These are phyloP conservation scores for Epinephelus moara DNA, from an alignment of 2,113 vertebrate species.

Conservation along the genomic window DNA sequence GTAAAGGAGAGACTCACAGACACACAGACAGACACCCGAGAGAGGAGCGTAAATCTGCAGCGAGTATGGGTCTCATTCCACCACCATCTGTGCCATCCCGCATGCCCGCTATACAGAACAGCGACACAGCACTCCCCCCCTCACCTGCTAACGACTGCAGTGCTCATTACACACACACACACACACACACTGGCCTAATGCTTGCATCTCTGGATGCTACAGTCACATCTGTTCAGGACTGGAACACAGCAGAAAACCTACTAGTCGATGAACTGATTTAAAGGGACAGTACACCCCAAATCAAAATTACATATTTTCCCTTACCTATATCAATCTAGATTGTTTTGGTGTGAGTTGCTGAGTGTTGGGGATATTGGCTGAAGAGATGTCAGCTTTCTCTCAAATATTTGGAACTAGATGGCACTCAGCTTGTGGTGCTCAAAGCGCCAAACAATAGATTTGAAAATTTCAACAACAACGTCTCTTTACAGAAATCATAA, in stretches of 20 bases:
- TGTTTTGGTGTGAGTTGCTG: too few species aligned
- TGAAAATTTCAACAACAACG: too few species aligned
- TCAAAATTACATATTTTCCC: too few species aligned
- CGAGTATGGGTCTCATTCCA: conserved; percentile 59
- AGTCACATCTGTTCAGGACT: conserved; percentile 63
- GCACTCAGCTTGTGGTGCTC: too few species aligned
- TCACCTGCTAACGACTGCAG: conserved; percentile 57
- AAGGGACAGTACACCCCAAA: too few species aligned
- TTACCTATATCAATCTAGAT: too few species aligned
- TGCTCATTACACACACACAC: conserved; percentile 54
- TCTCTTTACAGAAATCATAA: too few species aligned
- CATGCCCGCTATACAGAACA: conserved; percentile 45
- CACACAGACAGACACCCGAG: conserved; percentile 50
- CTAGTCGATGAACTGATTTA: conserved; percentile 1
- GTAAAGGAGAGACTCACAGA: conserved; percentile 24
- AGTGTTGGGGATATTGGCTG: too few species aligned
- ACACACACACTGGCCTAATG: conserved; percentile 47
- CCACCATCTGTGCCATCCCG: conserved; percentile 74
- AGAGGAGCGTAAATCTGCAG: conserved; percentile 70
- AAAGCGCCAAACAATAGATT: too few species aligned
- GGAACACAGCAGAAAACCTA: background rate
- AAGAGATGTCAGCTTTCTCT: too few species aligned
- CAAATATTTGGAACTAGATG: too few species aligned
- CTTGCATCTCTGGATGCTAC: conserved; percentile 49
- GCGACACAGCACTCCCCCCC: conserved; percentile 17